phyloP scores from a whole-genome alignment of 2,888 invertebrate genomes.

The Ophion ellenae region DNA sequence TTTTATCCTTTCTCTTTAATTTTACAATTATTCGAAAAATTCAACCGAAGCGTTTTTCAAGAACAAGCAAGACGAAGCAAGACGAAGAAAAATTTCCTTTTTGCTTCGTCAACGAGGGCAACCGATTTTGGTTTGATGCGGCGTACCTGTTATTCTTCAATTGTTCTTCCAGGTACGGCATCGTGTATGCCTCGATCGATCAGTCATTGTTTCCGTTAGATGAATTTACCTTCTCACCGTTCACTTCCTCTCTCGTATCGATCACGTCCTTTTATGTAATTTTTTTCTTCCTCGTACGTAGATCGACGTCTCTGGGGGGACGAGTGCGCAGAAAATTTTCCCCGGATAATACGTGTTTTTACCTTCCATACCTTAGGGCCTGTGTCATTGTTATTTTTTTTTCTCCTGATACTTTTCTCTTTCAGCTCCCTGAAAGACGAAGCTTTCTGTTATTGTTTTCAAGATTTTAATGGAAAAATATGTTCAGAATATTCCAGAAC shows the following conservation, averaged over 20 bases:
- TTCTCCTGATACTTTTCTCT: too few relatives aligned
- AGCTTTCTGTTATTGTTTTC: not conserved
- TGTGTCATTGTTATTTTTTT: not conserved
- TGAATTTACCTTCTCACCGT: conserved; percentile 4
- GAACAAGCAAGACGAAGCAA: too few relatives aligned
- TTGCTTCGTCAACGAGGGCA: not conserved
- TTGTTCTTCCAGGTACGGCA: not conserved
- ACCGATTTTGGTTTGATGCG: not conserved
- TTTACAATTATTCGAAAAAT: too few relatives aligned
- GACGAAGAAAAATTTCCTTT: too few relatives aligned
- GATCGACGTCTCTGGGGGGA: conserved; percentile 1
- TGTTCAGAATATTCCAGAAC: too few relatives aligned
- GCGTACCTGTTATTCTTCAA: not conserved
- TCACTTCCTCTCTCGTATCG: not conserved
- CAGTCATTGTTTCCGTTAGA: not conserved
- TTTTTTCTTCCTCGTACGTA: not conserved
- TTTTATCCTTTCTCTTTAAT: too few relatives aligned
- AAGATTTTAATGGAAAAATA: too few relatives aligned
- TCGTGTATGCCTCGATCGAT: not conserved
- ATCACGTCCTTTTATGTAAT: not conserved
- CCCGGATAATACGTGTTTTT: not conserved
- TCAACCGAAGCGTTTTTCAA: too few relatives aligned
- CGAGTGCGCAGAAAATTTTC: not conserved
- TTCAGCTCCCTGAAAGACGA: not conserved
- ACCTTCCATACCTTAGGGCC: not conserved